Evolutionary conservation across 2,113 vertebrate species (phyloP), one percentile per base, ranked within the genome.

Genomic region (Micromys minutus): DNA sequence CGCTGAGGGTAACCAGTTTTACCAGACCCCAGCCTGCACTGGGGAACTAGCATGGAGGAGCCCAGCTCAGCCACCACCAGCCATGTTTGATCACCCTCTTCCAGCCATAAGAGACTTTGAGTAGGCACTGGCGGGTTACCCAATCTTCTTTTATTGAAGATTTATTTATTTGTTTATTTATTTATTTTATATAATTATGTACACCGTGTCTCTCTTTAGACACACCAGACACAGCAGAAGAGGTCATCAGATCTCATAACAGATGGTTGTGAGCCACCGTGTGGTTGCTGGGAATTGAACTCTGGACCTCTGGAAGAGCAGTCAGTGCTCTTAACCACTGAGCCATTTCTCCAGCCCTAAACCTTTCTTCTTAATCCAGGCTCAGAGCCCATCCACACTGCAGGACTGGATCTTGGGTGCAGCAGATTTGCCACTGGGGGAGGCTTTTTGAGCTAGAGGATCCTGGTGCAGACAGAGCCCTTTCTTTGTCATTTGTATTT

Each of bases 291-390:
- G n/a, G n/a, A n/a, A n/a, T n/a, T n/a, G n/a, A n/a, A n/a, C n/a
- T n/a, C n/a, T n/a, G n/a, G n/a, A n/a, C n/a, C n/a, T n/a, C n/a
- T n/a, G n/a, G n/a, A n/a, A n/a, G n/a, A n/a, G n/a, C n/a, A n/a
- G n/a, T n/a, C n/a, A n/a, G n/a, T n/a, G n/a, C n/a, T n/a, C n/a
- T n/a, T n/a, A n/a, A n/a, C n/a, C n/a, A n/a, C n/a, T n/a, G n/a
- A n/a, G n/a, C n/a, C n/a, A n/a, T n/a, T n/a, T n/a, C n/a, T n/a
- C n/a, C n/a, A n/a, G n/a, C n/a, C n/a, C 98, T 89, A 99, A 98
- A 9, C 99, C 99, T 3, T 99, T 99, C 98, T 99, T 99, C 90
- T 99, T 99, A 86, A 99, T 98, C 99, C 99, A 99, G 80, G 99
- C 99, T 84, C 99, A 98, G 93, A 99, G 98, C 4, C 99, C 99